Evolutionary conservation across 2,888 invertebrate genomes (phyloP), one percentile per base, ranked within the genome.

Genomic region (Meiosimyza platycephala): DNA sequence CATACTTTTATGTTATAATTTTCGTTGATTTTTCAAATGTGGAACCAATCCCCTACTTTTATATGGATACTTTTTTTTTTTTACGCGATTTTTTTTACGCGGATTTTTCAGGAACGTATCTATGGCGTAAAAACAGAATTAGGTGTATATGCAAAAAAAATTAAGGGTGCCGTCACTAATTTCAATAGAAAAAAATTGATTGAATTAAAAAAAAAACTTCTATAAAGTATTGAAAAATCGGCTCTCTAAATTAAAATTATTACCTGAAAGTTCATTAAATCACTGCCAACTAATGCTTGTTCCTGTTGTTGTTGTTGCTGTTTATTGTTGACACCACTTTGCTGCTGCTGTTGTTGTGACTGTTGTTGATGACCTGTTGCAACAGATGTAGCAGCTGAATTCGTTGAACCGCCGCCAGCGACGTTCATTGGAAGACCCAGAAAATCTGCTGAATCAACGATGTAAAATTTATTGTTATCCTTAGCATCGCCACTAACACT

Each of bases 341-440:
- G 57, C 73, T 74, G 3, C 33, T 64, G 73, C 22, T 72, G 75
- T 69, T 65, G 76, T 74, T 62, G 76, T 28, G 73, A 74, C 55
- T 75, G 75, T 66, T 77, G 78, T 68, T 76, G 76, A 22, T 75
- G 60, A 48, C 65, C 71, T 16, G 71, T 68, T 73, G 76, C 55
- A 13, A 77, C 79, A 65, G 76, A 75, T 18, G 77, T 71, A 60
- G 73, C 75, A 69, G 75, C 71, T 40, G 74, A 73, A 3, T 74
- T 73, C 48, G 75, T 55, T 48, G 76, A 75, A 75, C 75, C 73
- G 76, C 77, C 77, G 72, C 77, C 79, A 71, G 80, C 78, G 47
- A 85, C 86, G 76, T 83, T 84, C 81, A 86, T 81, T 81, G 86
- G 86, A 83, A 87, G 85, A 79, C 86, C 85, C 74, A 87, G 82